Evolutionary conservation across 2,797 vertebrate species (phyloP).

Genomic region (Halcyon smyrnensis): DNA sequence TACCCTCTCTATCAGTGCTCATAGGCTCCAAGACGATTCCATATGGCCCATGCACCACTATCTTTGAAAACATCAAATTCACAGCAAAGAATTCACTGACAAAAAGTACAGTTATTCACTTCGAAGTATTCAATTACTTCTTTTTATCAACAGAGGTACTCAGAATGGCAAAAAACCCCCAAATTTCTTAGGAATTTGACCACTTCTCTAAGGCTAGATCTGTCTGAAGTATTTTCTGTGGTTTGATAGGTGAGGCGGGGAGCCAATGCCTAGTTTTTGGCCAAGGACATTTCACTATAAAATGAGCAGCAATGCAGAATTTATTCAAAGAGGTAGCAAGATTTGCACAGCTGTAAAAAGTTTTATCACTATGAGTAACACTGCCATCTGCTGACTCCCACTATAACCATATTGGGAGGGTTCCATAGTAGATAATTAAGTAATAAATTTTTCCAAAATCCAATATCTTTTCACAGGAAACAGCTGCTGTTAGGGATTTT

Average conservation of each 20-base stretch:
- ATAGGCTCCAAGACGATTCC: not conserved
- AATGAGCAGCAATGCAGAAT: slow-evolving; percentile 30
- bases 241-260: not conserved
- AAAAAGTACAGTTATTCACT: not conserved
- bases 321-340: not conserved
- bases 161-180: not conserved
- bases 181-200: not conserved
- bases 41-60: not conserved
- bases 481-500: not conserved
- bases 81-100: not conserved
- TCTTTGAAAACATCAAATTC: not conserved
- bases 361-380: slow-evolving; percentile 66
- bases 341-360: slow-evolving; percentile 47
- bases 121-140: not conserved
- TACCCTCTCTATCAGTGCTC: not conserved
- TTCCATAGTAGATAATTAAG: slow-evolving; percentile 53
- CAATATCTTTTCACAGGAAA: slow-evolving; percentile 32
- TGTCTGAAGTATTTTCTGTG: not conserved
- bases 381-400: slow-evolving; percentile 71
- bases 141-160: not conserved
- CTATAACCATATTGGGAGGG: slow-evolving; percentile 32
- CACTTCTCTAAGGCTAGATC: not conserved
- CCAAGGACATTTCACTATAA: slow-evolving; percentile 22
- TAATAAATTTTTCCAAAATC: slow-evolving; percentile 58
- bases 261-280: not conserved